Evolutionary conservation across 2,113 vertebrate species (phyloP).

Genomic region (Chrysochloris asiatica): DNA sequence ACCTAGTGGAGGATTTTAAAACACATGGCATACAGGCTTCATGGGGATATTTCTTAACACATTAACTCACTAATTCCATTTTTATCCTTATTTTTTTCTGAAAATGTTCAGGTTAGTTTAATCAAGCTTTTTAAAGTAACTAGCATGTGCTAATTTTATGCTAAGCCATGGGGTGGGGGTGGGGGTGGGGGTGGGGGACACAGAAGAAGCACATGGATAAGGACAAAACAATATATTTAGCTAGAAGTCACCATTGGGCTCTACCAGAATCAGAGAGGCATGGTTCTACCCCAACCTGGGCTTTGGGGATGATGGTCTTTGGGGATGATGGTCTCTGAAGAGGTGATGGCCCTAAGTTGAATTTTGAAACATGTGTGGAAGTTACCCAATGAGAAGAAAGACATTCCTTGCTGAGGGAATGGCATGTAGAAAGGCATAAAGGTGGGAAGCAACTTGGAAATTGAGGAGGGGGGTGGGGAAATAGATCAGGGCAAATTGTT

Average conservation of each 20-base stretch:
- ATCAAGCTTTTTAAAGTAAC: not conserved
- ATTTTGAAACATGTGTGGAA: not conserved
- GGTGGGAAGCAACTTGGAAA: not conserved
- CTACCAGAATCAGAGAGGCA: not conserved
- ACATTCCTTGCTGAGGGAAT: not conserved
- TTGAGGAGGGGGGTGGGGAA: not conserved
- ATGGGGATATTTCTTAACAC: not conserved
- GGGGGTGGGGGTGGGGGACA: too few species aligned
- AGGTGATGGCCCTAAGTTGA: not conserved
- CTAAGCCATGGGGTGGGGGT: not conserved
- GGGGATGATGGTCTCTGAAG: not conserved
- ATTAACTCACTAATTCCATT: not conserved
- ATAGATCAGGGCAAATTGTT: not conserved
- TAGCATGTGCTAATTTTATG: not conserved
- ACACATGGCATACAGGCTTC: not conserved
- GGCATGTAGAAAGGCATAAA: not conserved
- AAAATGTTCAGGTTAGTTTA: slow-evolving; percentile 4
- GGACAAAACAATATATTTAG: not conserved
- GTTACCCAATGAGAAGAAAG: not conserved
- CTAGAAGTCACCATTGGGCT: not conserved
- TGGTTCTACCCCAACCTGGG: not conserved
- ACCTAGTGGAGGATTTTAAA: not conserved
- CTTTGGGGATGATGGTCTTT: too few species aligned
- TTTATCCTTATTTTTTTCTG: not conserved
- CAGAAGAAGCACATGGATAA: not conserved